Evolutionary conservation across 2,888 invertebrate genomes (phyloP), one percentile per base, ranked within the genome.

Genomic region (Agapetus fuscipes): DNA sequence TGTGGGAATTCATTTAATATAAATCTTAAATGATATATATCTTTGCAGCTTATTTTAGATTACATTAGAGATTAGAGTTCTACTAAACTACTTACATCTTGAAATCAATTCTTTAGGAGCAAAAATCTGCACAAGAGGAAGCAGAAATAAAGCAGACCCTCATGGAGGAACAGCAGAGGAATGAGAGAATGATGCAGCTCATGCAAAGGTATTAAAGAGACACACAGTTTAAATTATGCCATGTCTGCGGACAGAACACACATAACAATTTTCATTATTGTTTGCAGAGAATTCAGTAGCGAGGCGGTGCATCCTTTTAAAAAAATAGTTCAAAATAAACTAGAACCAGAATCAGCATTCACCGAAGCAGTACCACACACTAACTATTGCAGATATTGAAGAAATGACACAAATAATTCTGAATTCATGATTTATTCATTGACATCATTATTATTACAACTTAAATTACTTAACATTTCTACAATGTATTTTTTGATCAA

Each of bases 221-320:
- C 20, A 13, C 3, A n/a, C 12, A 27, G 4, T 11, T 14, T 35
- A n/a, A 2, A 27, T n/a, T 28, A 27, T 9, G 11, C 16, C 17
- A 24, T 7, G 12, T 17, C 3, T 30, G 5, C 7, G 5, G 5
- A 14, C 6, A 13, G 3, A 12, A 15, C 30, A 13, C 15, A 3
- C 27, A 12, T 28, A 16, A 14, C 12, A 15, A 25, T 30, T 29
- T 11, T 38, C 10, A 28, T 11, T 25, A 20, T 28, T 30, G 15
- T 20, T 41, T 39, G 34, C 17, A 45, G 45, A 24, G 42, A 45
- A 28, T 39, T 39, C 24, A 30, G 20, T 5, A 28, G 31, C 3
- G 42, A 45, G 26, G 34, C 26, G 10, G 31, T 30, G 11, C 45
- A 45, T 29, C 45, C 45, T 12, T 45, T 45, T 28, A 30, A 32